Evolutionary conservation across 2,888 invertebrate genomes (phyloP).

Genomic region (Erynnis tages): DNA sequence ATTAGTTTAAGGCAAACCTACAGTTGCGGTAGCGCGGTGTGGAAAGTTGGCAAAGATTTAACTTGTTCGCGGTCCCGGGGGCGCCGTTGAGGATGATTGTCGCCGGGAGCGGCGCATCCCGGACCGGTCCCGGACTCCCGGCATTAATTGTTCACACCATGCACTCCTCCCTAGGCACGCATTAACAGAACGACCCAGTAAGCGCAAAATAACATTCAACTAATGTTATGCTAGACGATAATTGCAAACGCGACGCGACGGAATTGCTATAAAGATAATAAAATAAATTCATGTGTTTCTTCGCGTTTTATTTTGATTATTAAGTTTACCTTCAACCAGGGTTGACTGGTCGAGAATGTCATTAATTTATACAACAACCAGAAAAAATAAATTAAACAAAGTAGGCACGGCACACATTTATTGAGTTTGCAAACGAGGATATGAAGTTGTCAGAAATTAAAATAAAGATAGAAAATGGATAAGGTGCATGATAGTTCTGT

Average conservation of each 20-base stretch:
- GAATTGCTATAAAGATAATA: not conserved
- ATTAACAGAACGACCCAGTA: conserved; percentile 64
- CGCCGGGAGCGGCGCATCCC: conserved; percentile 56
- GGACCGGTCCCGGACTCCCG: conserved; percentile 41
- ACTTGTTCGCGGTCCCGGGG: conserved; percentile 69
- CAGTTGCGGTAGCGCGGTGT: conserved; percentile 38
- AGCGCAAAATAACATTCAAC: conserved; percentile 72
- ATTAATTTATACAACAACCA: too few relatives aligned
- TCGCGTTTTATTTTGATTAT: too few relatives aligned
- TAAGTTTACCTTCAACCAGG: too few relatives aligned
- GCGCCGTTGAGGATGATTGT: conserved; percentile 73
- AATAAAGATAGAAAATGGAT: too few relatives aligned
- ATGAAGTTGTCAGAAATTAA: too few relatives aligned
- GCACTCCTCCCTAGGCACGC: conserved; percentile 69
- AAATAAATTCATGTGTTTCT: not conserved
- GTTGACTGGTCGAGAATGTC: too few relatives aligned
- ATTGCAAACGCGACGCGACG: conserved; percentile 43
- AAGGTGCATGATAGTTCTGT: too few relatives aligned
- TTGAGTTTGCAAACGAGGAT: too few relatives aligned
- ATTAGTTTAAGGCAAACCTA: not conserved
- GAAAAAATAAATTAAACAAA: too few relatives aligned
- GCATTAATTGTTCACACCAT: conserved; percentile 73
- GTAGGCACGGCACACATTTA: too few relatives aligned
- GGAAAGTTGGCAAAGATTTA: conserved; percentile 73
- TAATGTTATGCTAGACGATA: conserved; percentile 69